Evolutionary conservation across 2,113 vertebrate species (phyloP).

Genomic region (Oncorhynchus mykiss): DNA sequence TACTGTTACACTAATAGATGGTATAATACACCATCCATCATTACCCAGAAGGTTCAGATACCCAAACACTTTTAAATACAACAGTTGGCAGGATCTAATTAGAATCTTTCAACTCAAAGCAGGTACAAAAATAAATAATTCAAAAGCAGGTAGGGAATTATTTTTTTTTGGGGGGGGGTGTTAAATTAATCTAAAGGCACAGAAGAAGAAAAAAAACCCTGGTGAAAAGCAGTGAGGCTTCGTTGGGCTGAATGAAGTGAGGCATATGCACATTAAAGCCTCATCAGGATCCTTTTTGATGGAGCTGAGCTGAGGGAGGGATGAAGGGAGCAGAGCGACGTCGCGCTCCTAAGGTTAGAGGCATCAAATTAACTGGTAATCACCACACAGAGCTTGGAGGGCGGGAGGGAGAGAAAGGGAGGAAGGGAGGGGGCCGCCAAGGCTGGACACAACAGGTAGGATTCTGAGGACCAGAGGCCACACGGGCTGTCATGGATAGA

Average conservation of each 20-base stretch:
- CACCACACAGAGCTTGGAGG: constrained; percentile 22
- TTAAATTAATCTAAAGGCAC: constrained; percentile 33
- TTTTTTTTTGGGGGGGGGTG: not conserved
- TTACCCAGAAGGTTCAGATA: not conserved
- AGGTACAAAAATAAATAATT: constrained; percentile 4
- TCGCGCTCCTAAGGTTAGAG: constrained; percentile 26
- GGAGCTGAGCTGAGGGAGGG: constrained; percentile 14
- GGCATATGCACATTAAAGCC: constrained; percentile 53
- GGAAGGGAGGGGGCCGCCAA: not conserved
- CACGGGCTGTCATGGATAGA: too few relatives aligned
- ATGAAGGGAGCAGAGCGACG: constrained; percentile 21
- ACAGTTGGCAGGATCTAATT: not conserved
- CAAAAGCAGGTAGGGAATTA: constrained; percentile 3
- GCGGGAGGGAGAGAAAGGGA: not conserved
- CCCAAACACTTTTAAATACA: not conserved
- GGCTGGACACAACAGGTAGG: too few relatives aligned
- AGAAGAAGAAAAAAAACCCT: constrained; percentile 23
- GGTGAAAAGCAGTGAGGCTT: constrained; percentile 4
- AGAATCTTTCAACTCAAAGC: not conserved
- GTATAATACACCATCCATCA: not conserved
- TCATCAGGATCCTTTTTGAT: constrained; percentile 50
- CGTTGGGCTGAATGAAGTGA: constrained; percentile 41
- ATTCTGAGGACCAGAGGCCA: too few relatives aligned
- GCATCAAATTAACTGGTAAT: constrained; percentile 52
- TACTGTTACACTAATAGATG: constrained; percentile 9